Percentiles rank a stretch among this genome's conserved stretches.
phyloP scores from a whole-genome alignment of 1,140 invertebrate genomes.

The Drosophila ohnishii region DNA sequence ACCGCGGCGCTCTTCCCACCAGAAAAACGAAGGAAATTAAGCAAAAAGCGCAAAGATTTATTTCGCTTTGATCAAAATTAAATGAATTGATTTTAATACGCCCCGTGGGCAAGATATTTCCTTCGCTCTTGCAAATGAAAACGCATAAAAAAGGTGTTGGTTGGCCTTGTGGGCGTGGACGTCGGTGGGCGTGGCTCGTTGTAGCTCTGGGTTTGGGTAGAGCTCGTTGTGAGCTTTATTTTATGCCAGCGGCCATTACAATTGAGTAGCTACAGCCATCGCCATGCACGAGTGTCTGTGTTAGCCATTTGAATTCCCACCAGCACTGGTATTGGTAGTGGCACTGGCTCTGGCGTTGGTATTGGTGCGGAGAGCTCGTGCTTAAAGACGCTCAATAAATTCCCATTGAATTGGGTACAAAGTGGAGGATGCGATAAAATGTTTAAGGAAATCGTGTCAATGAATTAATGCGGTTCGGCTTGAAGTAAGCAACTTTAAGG shows the following conservation, averaged over 20 bases:
- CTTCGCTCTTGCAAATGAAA: constrained; percentile 74
- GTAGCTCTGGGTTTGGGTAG: constrained; percentile 2
- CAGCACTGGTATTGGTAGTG: constrained; percentile 1
- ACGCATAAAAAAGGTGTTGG: constrained; percentile 72
- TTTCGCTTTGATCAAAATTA: constrained; percentile 82
- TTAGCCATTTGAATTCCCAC: constrained; percentile 39
- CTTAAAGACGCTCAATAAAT: constrained; percentile 66
- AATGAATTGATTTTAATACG: constrained; percentile 82
- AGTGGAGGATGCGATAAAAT: constrained; percentile 51
- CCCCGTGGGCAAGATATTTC: constrained; percentile 81
- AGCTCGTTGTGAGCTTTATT: constrained; percentile 48
- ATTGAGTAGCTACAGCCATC: constrained; percentile 51
- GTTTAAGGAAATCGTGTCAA: constrained; percentile 38
- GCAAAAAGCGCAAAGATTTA: constrained; percentile 82
- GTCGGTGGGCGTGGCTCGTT: constrained; percentile 12
- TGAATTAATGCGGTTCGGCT: constrained; percentile 35
- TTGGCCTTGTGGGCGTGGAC: constrained; percentile 53
- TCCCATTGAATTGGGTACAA: constrained; percentile 58
- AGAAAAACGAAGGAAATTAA: constrained; percentile 73
- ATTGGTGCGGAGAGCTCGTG: constrained; percentile 18
- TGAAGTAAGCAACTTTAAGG: constrained; percentile 23
- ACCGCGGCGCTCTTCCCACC: background rate
- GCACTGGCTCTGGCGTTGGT: background rate
- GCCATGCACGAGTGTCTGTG: constrained; percentile 15
- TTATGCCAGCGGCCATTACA: constrained; percentile 60